phyloP scores from a whole-genome alignment of 2,113 vertebrate genomes.

The Pelecanoides urinatrix region DNA sequence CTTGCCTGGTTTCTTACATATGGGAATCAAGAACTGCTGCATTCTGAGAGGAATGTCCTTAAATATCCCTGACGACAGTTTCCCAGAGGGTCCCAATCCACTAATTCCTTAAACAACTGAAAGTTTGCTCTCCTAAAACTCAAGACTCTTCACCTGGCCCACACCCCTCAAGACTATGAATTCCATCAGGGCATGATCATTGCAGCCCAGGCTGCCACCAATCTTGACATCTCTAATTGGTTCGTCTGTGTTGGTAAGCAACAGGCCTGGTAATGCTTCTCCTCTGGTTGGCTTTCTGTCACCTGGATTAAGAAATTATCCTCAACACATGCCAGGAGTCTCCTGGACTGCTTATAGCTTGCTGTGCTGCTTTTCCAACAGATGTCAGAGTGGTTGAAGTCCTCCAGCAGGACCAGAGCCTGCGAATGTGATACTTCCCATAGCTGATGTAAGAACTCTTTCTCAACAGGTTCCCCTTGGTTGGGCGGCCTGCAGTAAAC shows the following conservation, averaged over 20 bases:
- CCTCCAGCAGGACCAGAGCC: background rate
- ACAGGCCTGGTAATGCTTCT: no score
- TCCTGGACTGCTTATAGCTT: background rate
- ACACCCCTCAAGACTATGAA: background rate
- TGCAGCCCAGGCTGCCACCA: background rate
- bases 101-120: background rate
- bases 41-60: background rate
- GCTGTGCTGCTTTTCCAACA: background rate
- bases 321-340: background rate
- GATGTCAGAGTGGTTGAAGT: background rate
- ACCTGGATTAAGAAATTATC: background rate
- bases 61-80: background rate
- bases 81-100: background rate
- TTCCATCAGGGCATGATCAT: background rate
- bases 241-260: background rate
- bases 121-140: background rate
- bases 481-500: background rate
- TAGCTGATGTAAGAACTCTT: background rate
- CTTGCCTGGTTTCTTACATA: background rate
- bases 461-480: background rate
- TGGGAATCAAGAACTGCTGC: background rate
- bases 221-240: background rate
- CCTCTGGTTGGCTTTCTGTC: background rate
- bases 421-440: background rate
- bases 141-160: background rate